Evolutionary conservation across 1,140 invertebrate species (phyloP), one percentile per base, ranked within the genome.

Genomic region (Ctenoplectra terminalis): DNA sequence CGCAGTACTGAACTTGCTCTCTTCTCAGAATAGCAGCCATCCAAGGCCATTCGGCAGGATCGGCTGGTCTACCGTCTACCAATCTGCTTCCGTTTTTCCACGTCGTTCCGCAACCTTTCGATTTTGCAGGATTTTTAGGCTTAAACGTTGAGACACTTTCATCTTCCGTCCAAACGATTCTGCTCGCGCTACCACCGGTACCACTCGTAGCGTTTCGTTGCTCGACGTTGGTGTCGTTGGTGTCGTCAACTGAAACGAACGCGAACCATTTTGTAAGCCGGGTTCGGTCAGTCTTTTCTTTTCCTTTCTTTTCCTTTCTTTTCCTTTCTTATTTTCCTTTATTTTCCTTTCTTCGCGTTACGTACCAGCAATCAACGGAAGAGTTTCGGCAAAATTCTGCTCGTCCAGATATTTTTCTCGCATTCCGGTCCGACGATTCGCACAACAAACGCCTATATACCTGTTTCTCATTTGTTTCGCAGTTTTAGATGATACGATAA

Each of bases 21-120:
- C 94, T 89, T 1, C 95, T 94, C 3, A 96, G 94, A 37, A 97
- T 87, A 3, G 96, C 96, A 0, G 95, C 97, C 95, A 98, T 96
- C 97, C 97, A 98, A 1, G 97, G 97, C 96, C 96, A 98, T 86
- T 96, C 96, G 71, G 95, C 95, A 0, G 95, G 95, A 87, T 95
- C 95, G 0, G 96, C 95, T 0, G 95, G 95, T 63, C 94, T 89
- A 0, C 96, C 96, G 8, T 96, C 96, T 3, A 95, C 94, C 34
- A 96, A 94, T 69, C 95, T 92, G 11, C 82, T 92, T 94, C 54
- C 94, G 92, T 84, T 81, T 81, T 95, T 94, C 0, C 94, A 94
- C 84, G 95, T 95, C 2, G 96, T 92, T 17, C 97, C 96, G 86
- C 96, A 97, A 54, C 96, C 96, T 94, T 94, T 84, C 5, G 90